Evolutionary conservation across 1,140 invertebrate genomes (phyloP), one percentile per base, ranked within the genome.

Genomic region (Drepana arcuata): DNA sequence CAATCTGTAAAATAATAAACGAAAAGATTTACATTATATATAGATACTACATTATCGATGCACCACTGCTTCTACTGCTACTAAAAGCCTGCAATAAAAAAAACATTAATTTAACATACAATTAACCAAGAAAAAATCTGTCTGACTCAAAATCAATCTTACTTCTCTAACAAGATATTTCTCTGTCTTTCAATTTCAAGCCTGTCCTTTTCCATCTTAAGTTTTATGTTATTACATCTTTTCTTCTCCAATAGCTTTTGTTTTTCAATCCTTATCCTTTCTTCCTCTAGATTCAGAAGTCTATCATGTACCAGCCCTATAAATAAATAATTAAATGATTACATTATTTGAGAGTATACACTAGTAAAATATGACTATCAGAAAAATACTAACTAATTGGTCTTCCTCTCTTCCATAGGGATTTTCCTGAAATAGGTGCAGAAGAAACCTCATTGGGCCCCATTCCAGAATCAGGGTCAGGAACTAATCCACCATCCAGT

Each of bases 201-300:
- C 39, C 56, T 66, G 26, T 66, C 63, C 40, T 46, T 63, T 46
- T 66, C 63, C 21, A 66, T 52, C 45, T 66, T 66, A 2, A 66
- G 43, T 52, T 48, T 56, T 34, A 66, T 63, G 52, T 66, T 66
- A 33, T 63, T 66, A 32, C 63, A 63, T 24, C 63, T 38, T 27
- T 66, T 66, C 34, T 66, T 66, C 40, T 66, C 63, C 10, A 66
- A 40, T 10, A 66, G 42, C 21, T 63, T 66, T 39, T 66, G 63
- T 32, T 66, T 66, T 18, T 66, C 55, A 38, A 66, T 60, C 51
- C 48, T 57, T 46, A 63, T 66, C 41, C 50, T 62, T 33, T 66
- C 62, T 45, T 66, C 62, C 47, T 66, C 62, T 35, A 66, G 43
- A 34, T 48, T 57, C 24, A 66, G 45, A 1, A 62, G 47, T 44